Conservation (phyloP, 2,113 vertebrate genomes). For the Crotalus tigris region DNA sequence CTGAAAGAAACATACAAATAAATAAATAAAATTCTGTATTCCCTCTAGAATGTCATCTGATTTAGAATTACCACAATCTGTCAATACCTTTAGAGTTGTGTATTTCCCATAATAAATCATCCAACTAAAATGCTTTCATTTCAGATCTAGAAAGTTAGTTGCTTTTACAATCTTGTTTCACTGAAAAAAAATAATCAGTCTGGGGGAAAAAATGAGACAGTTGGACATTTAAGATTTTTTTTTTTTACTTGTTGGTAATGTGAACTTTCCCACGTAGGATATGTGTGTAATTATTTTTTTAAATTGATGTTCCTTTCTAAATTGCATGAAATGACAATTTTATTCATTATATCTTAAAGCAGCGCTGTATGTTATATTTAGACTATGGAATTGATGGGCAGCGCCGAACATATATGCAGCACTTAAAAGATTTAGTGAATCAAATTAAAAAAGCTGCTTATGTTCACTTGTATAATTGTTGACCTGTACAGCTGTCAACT, state of each 20-base stretch:
- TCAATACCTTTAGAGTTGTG: not conserved
- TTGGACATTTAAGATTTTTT: not conserved
- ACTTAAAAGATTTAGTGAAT: not conserved
- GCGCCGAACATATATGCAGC: not conserved
- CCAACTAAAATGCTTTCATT: not conserved
- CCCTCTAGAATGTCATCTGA: not conserved
- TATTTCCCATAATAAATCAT: not conserved
- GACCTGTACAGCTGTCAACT: not conserved
- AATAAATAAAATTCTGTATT: not conserved
- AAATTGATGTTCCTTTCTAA: not conserved
- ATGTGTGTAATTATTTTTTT: not conserved
- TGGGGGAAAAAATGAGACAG: not conserved
- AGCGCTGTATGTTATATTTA: not conserved
- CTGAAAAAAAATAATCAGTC: not conserved
- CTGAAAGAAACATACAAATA: not conserved
- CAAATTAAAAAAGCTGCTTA: constrained; percentile 24
- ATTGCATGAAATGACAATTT: not conserved
- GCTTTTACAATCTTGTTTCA: not conserved
- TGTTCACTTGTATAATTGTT: not conserved
- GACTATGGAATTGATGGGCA: not conserved
- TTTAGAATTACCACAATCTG: not conserved
- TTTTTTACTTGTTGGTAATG: not conserved
- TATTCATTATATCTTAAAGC: not conserved
- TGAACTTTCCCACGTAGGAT: not conserved
- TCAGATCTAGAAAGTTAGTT: not conserved